A percentile compares a stretch with the other conserved stretches of the same genome.
Evolutionary conservation across 2,888 invertebrate species (phyloP).

Genomic region (Ctenicera cuprea): DNA sequence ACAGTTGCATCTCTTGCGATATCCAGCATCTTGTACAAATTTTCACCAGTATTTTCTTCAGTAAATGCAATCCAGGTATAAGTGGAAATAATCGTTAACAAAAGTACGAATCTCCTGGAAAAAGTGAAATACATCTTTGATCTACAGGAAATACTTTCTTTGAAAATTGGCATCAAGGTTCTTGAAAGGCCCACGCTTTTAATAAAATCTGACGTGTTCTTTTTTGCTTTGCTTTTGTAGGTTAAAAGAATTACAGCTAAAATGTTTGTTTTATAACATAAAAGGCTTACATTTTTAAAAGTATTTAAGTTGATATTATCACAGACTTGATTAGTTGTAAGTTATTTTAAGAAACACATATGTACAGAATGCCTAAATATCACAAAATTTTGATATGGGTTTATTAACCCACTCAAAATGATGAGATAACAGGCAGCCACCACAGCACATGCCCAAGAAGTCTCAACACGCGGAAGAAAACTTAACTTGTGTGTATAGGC

Average conservation of each 20-base stretch:
- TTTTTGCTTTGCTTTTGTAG: not conserved
- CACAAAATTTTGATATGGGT: slow-evolving; percentile 2
- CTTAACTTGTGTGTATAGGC: no score
- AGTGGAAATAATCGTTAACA: slow-evolving; percentile 12
- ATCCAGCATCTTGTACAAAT: slow-evolving; percentile 71
- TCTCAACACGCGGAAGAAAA: not conserved
- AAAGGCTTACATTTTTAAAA: slow-evolving; percentile 14
- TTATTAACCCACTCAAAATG: slow-evolving; percentile 17
- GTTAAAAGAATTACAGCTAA: not conserved
- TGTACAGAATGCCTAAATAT: not conserved
- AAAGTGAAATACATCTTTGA: not conserved
- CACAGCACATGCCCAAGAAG: not conserved
- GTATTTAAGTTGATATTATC: slow-evolving; percentile 1
- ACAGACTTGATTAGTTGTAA: not conserved
- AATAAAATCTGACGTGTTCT: slow-evolving; percentile 11
- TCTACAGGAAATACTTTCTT: not conserved
- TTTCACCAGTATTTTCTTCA: slow-evolving; percentile 53
- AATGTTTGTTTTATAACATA: not conserved
- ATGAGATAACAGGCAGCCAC: slow-evolving; percentile 1
- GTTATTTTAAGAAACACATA: not conserved
- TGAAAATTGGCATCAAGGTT: not conserved
- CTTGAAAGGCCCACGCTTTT: slow-evolving; percentile 15
- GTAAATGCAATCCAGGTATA: slow-evolving; percentile 19
- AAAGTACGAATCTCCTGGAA: slow-evolving; percentile 32
- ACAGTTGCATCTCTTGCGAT: slow-evolving; percentile 79